phyloP scores from a whole-genome alignment of 1,140 invertebrate species.

The Aphis craccivora region DNA sequence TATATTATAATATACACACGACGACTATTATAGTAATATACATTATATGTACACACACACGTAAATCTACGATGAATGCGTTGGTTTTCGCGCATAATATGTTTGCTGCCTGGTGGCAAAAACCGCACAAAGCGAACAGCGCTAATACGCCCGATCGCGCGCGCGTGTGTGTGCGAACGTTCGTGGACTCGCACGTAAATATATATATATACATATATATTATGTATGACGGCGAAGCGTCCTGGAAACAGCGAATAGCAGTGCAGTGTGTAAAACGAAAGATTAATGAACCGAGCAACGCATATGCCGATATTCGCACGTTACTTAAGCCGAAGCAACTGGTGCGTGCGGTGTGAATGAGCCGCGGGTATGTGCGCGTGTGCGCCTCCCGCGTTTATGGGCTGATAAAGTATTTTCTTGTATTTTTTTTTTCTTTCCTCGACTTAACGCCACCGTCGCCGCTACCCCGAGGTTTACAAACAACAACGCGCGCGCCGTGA shows the following conservation, averaged over 20 bases:
- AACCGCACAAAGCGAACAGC: not conserved
- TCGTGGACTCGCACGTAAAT: not conserved
- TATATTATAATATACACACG: not conserved
- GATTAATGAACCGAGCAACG: constrained; percentile 55
- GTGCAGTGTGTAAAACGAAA: constrained; percentile 43
- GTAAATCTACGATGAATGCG: not conserved
- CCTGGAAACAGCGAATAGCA: not conserved
- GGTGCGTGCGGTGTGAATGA: constrained; percentile 40
- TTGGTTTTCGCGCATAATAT: constrained; percentile 32
- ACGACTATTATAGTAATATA: not conserved
- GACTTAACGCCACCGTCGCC: constrained; percentile 6
- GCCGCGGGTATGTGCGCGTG: not conserved
- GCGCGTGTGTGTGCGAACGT: not conserved
- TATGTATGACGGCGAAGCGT: not conserved
- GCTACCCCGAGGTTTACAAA: not conserved
- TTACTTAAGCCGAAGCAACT: constrained; percentile 57
- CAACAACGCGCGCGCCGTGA: not conserved
- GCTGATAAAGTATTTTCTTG: constrained; percentile 42
- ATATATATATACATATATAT: not conserved
- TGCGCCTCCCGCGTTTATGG: not conserved
- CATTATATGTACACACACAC: not conserved
- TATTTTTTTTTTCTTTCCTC: not conserved
- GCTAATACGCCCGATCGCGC: not conserved
- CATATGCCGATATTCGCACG: constrained; percentile 57
- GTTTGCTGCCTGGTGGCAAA: not conserved